Conservation (phyloP, 2,797 vertebrate genomes). For the Sorex maritimensis region DNA sequence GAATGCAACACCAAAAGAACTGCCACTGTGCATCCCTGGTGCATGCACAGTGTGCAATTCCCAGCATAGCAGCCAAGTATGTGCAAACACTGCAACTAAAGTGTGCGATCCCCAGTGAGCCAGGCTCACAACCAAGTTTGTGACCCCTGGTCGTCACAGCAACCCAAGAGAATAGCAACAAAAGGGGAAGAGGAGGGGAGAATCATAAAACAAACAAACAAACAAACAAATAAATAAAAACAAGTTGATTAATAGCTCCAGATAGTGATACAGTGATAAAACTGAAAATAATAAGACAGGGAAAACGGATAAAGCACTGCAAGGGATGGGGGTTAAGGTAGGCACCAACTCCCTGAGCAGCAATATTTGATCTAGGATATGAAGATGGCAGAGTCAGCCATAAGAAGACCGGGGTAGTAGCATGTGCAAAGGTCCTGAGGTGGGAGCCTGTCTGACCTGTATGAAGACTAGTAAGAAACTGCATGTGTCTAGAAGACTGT, state of each 20-base stretch:
- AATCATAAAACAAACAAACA: no score
- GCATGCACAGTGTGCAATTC: no score
- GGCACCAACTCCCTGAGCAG: neutral
- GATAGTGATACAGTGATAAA: neutral
- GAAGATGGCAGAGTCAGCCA: neutral
- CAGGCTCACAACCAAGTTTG: no score
- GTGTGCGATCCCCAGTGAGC: no score
- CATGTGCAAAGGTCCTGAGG: no score
- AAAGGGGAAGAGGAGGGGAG: neutral
- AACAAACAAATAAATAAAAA: neutral
- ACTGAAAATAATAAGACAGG: conserved; percentile 10
- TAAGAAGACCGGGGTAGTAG: neutral
- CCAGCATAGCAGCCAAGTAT: no score
- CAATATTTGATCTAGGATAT: neutral
- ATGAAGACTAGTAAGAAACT: conserved; percentile 22
- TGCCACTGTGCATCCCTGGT: no score
- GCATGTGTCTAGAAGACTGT: neutral
- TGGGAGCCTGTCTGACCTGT: neutral
- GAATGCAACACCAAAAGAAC: no score
- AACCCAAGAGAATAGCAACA: no score
- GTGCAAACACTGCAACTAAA: no score
- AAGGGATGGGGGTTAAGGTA: neutral
- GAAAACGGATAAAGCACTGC: neutral
- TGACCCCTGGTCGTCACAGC: no score
- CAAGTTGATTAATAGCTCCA: conserved; percentile 22